phyloP scores from a whole-genome alignment of 2,113 vertebrate species.

The Oncorhynchus gorbuscha region DNA sequence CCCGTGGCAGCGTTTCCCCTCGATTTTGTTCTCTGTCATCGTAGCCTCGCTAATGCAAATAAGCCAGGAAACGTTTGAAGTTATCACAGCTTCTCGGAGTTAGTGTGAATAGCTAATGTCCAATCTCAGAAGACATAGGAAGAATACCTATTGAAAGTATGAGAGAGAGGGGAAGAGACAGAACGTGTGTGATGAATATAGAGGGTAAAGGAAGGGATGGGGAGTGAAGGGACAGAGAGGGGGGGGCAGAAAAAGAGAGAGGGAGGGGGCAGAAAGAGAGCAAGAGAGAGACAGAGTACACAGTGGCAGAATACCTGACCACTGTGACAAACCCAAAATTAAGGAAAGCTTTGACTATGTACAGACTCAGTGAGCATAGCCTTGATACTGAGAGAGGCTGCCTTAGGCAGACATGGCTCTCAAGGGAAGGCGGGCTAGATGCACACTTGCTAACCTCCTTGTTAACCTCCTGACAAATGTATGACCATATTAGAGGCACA shows the following conservation, averaged over 20 bases:
- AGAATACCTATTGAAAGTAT: not conserved
- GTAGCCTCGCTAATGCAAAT: conserved; percentile 25
- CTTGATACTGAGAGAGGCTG: too few relatives aligned
- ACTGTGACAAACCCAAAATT: too few relatives aligned
- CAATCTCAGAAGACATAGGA: not conserved
- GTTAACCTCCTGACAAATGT: not conserved
- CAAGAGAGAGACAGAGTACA: not conserved
- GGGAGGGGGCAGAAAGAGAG: not conserved
- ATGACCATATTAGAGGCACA: conserved; percentile 22
- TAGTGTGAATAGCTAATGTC: not conserved
- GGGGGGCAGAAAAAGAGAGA: not conserved
- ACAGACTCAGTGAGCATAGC: too few relatives aligned
- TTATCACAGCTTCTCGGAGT: not conserved
- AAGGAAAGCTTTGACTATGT: too few relatives aligned
- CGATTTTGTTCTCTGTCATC: conserved; percentile 29
- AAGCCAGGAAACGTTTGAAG: conserved; percentile 21
- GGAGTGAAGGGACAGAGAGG: not conserved
- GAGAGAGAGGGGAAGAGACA: not conserved
- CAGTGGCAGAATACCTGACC: too few relatives aligned
- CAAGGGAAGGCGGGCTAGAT: too few relatives aligned
- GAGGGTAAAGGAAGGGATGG: not conserved
- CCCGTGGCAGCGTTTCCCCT: conserved; percentile 5
- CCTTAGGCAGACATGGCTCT: too few relatives aligned
- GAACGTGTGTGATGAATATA: not conserved
- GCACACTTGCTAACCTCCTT: not conserved